Evolutionary conservation across 1,140 invertebrate species (phyloP).

Genomic region (Hyles vespertilio): DNA sequence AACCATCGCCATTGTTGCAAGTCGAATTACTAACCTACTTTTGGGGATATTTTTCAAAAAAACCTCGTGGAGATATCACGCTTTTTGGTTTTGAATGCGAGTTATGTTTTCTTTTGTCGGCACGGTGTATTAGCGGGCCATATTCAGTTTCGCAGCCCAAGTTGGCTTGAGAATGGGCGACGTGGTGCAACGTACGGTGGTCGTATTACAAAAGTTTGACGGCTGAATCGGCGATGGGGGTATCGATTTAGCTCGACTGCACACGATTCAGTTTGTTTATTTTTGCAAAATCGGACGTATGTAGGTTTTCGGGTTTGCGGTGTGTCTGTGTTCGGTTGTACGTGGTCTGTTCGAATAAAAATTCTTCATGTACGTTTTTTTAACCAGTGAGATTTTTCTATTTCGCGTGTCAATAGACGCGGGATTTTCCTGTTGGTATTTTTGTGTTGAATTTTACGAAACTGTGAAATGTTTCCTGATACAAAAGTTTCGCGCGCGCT

Average conservation of each 20-base stretch:
- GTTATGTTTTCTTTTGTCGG: constrained; percentile 65
- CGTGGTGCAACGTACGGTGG: constrained; percentile 10
- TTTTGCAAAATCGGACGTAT: constrained; percentile 59
- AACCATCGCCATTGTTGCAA: constrained; percentile 41
- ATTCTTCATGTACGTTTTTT: constrained; percentile 21
- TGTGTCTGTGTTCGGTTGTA: constrained; percentile 52
- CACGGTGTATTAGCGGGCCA: constrained; percentile 46
- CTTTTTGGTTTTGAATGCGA: constrained; percentile 61
- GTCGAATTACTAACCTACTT: constrained; percentile 72
- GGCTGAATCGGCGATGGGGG: constrained; percentile 31
- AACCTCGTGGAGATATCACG: constrained; percentile 58
- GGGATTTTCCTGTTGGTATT: background rate
- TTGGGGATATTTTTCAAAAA: constrained; percentile 61
- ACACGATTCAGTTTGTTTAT: constrained; percentile 53
- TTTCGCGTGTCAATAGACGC: constrained; percentile 36
- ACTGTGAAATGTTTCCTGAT: too few species aligned
- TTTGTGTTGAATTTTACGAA: too few species aligned
- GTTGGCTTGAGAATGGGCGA: constrained; percentile 8
- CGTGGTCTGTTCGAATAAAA: constrained; percentile 48
- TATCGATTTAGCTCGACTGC: constrained; percentile 57
- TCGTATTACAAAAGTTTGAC: constrained; percentile 63
- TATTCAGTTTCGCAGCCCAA: constrained; percentile 44
- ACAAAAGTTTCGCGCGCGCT: too few species aligned
- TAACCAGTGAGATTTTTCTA: constrained; percentile 31
- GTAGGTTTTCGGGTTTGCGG: constrained; percentile 71